These are phyloP conservation scores for Anarrhichthys ocellatus DNA, from an alignment of 2,113 vertebrate species.

Conservation along the genomic window DNA sequence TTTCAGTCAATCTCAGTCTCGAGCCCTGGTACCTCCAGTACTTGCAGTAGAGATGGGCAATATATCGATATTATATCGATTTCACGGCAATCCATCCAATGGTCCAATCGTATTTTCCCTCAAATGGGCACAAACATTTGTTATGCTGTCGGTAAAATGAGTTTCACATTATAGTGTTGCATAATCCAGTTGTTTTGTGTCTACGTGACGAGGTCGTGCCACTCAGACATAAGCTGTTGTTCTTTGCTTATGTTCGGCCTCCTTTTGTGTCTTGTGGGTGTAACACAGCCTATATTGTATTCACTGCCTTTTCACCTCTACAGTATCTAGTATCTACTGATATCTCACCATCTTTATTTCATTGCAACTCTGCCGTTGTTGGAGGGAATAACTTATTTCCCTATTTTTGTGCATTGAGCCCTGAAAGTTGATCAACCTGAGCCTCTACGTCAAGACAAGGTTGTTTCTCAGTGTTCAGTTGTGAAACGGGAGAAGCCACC, in stretches of 20 bases:
- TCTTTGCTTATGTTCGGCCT: background rate
- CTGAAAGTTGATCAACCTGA: background rate
- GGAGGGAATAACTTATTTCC: background rate
- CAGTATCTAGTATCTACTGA: background rate
- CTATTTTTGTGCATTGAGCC: background rate
- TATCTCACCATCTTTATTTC: background rate
- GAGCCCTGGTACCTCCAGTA: background rate
- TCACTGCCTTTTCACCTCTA: background rate
- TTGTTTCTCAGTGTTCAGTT: conserved; percentile 28
- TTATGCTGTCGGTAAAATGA: background rate
- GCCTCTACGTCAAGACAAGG: background rate
- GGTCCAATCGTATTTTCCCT: background rate
- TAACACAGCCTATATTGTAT: background rate
- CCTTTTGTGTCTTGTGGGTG: background rate
- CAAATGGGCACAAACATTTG: background rate
- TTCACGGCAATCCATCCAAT: background rate
- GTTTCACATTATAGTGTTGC: background rate
- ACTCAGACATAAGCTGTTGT: background rate
- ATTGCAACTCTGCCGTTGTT: background rate
- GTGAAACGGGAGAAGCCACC: conserved; percentile 37
- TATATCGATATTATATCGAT: background rate
- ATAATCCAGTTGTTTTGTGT: background rate
- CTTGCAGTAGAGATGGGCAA: background rate
- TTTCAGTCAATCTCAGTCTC: too few relatives aligned
- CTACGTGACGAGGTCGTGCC: background rate